phyloP scores from a whole-genome alignment of 1,140 invertebrate species.

The Scaptomyza graminum region DNA sequence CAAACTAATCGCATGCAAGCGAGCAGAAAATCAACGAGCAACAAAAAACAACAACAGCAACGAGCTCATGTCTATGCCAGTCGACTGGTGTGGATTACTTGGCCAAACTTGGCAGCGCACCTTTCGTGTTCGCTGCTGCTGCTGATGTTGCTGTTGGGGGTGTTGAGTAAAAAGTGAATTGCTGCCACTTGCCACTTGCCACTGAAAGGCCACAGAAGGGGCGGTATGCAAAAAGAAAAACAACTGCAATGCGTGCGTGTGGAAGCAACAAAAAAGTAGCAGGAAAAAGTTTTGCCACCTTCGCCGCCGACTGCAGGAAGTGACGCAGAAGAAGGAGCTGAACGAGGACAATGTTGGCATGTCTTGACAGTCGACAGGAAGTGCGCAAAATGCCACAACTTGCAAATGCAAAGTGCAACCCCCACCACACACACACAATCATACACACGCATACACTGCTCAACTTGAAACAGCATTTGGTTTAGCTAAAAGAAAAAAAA shows the following conservation, averaged over 20 bases:
- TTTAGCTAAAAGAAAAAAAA: slow-evolving; percentile 28
- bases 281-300: slow-evolving; percentile 35
- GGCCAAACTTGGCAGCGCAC: slow-evolving; percentile 27
- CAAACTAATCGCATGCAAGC: slow-evolving; percentile 81
- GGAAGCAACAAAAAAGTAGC: slow-evolving; percentile 39
- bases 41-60: slow-evolving; percentile 37
- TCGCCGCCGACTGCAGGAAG: slow-evolving; percentile 43
- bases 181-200: slow-evolving; percentile 37
- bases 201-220: slow-evolving; percentile 19
- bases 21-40: slow-evolving; percentile 54
- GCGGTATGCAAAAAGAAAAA: slow-evolving; percentile 44
- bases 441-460: not conserved
- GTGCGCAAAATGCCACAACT: slow-evolving; percentile 81
- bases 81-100: slow-evolving; percentile 62
- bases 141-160: slow-evolving; percentile 34
- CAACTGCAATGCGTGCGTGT: slow-evolving; percentile 80
- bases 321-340: slow-evolving; percentile 33
- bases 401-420: slow-evolving; percentile 57
- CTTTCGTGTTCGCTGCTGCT: slow-evolving; percentile 11
- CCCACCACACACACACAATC: slow-evolving; percentile 6
- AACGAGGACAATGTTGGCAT: slow-evolving; percentile 56
- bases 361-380: slow-evolving; percentile 75
- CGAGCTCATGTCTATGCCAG: slow-evolving; percentile 58
- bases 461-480: slow-evolving; percentile 37
- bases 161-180: slow-evolving; percentile 55